Conservation (phyloP, 2,888 invertebrate genomes). For the Zygogramma bicolorata region DNA sequence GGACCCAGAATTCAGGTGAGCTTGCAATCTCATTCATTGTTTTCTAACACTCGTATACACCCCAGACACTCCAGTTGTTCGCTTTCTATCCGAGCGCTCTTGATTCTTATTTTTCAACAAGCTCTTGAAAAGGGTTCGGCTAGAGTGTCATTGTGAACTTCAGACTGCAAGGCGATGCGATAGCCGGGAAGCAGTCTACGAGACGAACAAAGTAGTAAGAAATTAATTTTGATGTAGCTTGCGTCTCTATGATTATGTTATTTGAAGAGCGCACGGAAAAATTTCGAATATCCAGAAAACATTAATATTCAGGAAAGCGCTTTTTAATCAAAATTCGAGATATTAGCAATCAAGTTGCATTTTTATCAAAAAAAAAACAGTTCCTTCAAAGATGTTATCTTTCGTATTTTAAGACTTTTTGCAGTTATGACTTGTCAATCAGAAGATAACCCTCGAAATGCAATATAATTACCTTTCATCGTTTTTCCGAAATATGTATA, state of each 20-base stretch:
- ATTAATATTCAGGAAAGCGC: no score
- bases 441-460: no score
- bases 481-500: no score
- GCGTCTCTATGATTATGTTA: not conserved
- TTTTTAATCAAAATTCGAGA: no score
- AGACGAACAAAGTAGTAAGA: not conserved
- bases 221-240: not conserved
- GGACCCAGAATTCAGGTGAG: not conserved
- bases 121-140: not conserved
- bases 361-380: no score
- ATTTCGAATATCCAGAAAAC: no score
- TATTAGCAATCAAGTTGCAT: no score
- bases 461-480: no score
- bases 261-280: no score
- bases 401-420: no score
- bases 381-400: no score
- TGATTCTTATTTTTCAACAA: slow-evolving; percentile 12
- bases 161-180: not conserved
- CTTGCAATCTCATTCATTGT: not conserved
- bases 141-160: slow-evolving; percentile 1
- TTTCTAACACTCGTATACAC: slow-evolving; percentile 8
- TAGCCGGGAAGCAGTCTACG: not conserved
- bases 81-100: not conserved
- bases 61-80: slow-evolving; percentile 4
- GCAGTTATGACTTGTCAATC: no score